Percentiles rank a stretch among this genome's conserved stretches.
Conservation (phyloP, 2,888 invertebrate genomes). For the Cheilosia pagana region DNA sequence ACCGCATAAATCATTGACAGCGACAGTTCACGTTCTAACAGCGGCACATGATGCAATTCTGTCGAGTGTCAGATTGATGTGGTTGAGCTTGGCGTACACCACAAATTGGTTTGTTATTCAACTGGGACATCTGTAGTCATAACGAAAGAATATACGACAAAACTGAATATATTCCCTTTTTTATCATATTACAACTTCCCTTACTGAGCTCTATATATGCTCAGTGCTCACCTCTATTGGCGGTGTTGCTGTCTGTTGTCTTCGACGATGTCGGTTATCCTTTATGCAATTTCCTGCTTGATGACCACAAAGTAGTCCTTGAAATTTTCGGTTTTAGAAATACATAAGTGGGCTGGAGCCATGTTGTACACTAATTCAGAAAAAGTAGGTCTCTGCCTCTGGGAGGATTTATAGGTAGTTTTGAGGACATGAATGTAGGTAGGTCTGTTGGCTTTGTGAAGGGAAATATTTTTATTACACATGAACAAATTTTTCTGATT, state of each 20-base stretch:
- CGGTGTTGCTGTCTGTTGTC: not conserved
- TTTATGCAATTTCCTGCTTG: slow-evolving; percentile 5
- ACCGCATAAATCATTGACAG: slow-evolving; percentile 36
- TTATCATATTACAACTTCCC: slow-evolving; percentile 1
- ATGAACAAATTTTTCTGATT: not conserved
- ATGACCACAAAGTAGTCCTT: slow-evolving; percentile 36
- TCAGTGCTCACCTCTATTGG: not conserved
- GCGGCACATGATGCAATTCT: slow-evolving; percentile 8
- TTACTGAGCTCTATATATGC: not conserved
- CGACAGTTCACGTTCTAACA: slow-evolving; percentile 5
- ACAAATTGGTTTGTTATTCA: slow-evolving; percentile 47
- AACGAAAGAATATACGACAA: slow-evolving; percentile 1
- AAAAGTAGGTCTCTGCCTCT: not conserved
- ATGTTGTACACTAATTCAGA: not conserved
- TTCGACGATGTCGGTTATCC: not conserved
- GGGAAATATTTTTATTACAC: not conserved
- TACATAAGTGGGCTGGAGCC: slow-evolving; percentile 24
- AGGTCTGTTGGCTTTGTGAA: not conserved
- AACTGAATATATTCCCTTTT: not conserved
- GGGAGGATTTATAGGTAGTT: not conserved
- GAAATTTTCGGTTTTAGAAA: slow-evolving; percentile 25
- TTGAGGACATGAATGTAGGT: not conserved
- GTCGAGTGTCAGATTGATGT: not conserved
- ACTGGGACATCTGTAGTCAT: slow-evolving; percentile 34
- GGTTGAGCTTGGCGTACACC: slow-evolving; percentile 18